These are phyloP conservation scores for Calycopis cecrops DNA, from an alignment of 1,140 invertebrate genomes.

Conservation along the genomic window DNA sequence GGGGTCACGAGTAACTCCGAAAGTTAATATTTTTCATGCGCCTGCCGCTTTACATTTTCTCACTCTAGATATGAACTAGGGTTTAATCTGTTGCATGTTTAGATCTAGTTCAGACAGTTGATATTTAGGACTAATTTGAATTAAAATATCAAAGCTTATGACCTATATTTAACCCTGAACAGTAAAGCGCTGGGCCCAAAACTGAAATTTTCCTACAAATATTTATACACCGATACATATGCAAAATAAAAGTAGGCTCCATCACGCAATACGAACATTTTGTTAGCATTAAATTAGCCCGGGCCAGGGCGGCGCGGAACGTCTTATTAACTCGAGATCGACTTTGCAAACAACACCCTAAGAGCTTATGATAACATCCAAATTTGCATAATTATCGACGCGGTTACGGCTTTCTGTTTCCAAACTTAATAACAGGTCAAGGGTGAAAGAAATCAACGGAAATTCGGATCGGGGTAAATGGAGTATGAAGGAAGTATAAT, in stretches of 20 bases:
- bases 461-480: conserved; percentile 35
- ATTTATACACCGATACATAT: conserved; percentile 63
- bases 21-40: no score
- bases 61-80: no score
- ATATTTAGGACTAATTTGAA: no score
- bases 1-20: no score
- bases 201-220: conserved; percentile 21
- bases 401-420: conserved; percentile 28
- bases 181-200: neutral
- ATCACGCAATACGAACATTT: conserved; percentile 68
- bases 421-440: conserved; percentile 56
- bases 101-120: no score
- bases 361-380: conserved; percentile 21
- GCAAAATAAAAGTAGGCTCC: conserved; percentile 63
- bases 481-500: conserved; percentile 12
- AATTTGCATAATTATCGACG: conserved; percentile 21
- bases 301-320: conserved; percentile 25
- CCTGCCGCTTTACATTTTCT: no score
- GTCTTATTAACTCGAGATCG: conserved; percentile 22
- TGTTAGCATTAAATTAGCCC: conserved; percentile 64
- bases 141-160: no score
- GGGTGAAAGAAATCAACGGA: conserved; percentile 48
- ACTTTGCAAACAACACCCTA: conserved; percentile 26
- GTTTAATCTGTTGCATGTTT: no score
- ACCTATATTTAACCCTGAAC: conserved; percentile 4